Evolutionary conservation across 1,140 invertebrate species (phyloP), one percentile per base, ranked within the genome.

Genomic region (Bombus pyrosoma): DNA sequence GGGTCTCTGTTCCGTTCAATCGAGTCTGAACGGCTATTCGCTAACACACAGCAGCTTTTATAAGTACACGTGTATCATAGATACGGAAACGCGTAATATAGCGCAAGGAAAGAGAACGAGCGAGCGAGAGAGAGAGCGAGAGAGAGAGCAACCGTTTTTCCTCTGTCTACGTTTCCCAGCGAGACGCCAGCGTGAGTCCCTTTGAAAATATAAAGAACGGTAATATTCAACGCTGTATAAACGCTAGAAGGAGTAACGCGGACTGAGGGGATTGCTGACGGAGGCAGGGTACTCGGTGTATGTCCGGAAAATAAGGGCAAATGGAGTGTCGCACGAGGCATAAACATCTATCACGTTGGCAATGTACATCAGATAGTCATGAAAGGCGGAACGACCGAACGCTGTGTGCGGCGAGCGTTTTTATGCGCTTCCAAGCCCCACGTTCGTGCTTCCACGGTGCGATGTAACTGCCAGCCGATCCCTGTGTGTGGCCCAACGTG

Each of bases 301-400:
- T 59, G 85, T 57, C 66, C 86, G 83, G 86, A 76, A 89, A 89
- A 89, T 89, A 91, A 87, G 89, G 81, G 75, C 64, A 88, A 85
- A 88, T 85, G 86, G 85, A 87, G 88, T 83, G 85, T 83, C 83
- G 90, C 86, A 59, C 78, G 74, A 81, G 79, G 72, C 81, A 85
- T 87, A 90, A 86, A 85, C 90, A 91, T 92, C 85, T 77, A 86
- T 90, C 87, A 76, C 64, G 66, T 84, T 73, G 86, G 69, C 86
- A 85, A 88, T 88, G 89, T 89, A 87, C 91, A 91, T 92, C 88
- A 91, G 91, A 91, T 92, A 88, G 87, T 92, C 88, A 89, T 92
- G 91, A 90, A 90, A 91, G 86, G 72, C 66, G 83, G 83, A 87
- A 87, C 86, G 86, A 87, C 77, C 86, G 72, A 85, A 85, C 83